Base-by-base conservation (phyloP, 2,888 invertebrate species). In the Hyles lineata region DNA sequence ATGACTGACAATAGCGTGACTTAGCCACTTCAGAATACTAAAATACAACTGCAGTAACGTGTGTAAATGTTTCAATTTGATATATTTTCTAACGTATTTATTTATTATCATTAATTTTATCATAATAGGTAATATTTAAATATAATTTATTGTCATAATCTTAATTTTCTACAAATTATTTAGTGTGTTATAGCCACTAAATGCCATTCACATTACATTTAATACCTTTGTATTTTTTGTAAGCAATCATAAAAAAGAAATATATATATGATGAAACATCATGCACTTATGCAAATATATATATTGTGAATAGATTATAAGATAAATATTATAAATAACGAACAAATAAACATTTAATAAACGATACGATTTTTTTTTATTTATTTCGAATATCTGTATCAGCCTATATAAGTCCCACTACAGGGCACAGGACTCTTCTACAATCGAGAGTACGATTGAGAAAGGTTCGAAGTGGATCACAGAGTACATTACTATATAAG, bases 281-380 rank as follows among this genome's bases (percentile, higher is more conserved):
- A 21, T 43, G 63, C 63, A 63, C 63, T 0, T 15, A 35, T 43
- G 11, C n/a, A 63, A 63, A 15, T 60, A 60, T 5, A 5, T 29
- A 35, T 63, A 21, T 43, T 15, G 3, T 60, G 25, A 23, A 60
- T 25, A 17, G 9, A 50, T 15, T 23, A 11, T 67, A 67, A 50
- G 23, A 23, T 50, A 17, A 23, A 11, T 67, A 58, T 21, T 7
- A 67, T 50, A 35, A 35, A 67, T 43, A 23, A 23, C 1, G 50
- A 67, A 50, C 8, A 25, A 43, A 67, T 67, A 23, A 23, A 50
- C 50, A 50, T 67, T 67, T 50, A 67, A 67, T 67, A 67, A 67
- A 67, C 25, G 25, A 60, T 25, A 23, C 60, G 3, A 29, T 29
- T 29, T 25, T 17, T 25, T 55, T 55, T n/a, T 7, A n/a, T 55